phyloP scores from a whole-genome alignment of 1,140 invertebrate genomes.

The Chymomyza costata region DNA sequence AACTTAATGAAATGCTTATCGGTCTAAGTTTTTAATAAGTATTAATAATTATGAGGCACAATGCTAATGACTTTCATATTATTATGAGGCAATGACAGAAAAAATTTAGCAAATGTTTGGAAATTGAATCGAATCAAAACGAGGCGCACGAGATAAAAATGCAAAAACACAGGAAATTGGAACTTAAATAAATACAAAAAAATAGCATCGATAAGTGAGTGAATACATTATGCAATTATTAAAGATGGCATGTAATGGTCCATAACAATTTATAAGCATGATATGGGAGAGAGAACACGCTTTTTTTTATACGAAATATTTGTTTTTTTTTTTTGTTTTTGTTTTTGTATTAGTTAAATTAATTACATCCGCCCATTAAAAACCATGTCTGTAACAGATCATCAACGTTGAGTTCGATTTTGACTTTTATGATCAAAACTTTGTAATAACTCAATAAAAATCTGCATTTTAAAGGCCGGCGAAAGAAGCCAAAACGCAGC shows the following conservation, averaged over 20 bases:
- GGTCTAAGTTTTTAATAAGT: too few species aligned
- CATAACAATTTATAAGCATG: too few species aligned
- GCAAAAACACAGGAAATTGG: background rate
- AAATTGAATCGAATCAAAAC: too few species aligned
- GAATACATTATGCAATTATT: constrained; percentile 1
- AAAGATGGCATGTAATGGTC: constrained; percentile 6
- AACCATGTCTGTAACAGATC: constrained; percentile 18
- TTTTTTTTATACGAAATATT: background rate
- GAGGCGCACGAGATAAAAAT: background rate
- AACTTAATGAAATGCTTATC: too few species aligned
- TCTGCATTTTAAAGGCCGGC: constrained; percentile 35
- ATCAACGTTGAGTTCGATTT: constrained; percentile 30
- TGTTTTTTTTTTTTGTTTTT: too few species aligned
- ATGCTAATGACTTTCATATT: too few species aligned
- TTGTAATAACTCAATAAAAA: constrained; percentile 44
- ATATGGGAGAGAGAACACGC: constrained; percentile 12
- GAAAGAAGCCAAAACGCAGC: background rate
- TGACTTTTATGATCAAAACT: constrained; percentile 26
- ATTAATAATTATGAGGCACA: too few species aligned
- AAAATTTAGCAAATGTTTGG: constrained; percentile 39
- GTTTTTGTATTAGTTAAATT: constrained; percentile 17
- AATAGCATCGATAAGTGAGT: too few species aligned
- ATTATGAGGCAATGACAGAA: constrained; percentile 36
- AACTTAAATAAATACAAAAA: constrained; percentile 10
- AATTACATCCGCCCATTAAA: constrained; percentile 25